Evolutionary conservation across 2,888 invertebrate species (phyloP), one percentile per base, ranked within the genome.

Genomic region (Drosophila testacea): DNA sequence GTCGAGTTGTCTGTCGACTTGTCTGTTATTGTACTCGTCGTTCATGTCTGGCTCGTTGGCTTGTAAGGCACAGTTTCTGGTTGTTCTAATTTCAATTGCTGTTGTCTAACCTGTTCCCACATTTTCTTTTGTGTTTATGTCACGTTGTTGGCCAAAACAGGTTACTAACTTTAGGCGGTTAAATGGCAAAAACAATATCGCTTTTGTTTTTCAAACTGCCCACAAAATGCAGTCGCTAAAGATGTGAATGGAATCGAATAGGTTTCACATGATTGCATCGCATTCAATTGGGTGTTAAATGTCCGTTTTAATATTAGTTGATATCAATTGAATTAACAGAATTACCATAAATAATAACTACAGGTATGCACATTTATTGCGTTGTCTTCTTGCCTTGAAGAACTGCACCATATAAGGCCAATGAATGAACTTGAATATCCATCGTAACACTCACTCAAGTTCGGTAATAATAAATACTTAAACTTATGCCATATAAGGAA

Each of bases 1-100:
- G 76, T 47, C 76, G 72, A 50, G 41, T 62, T 74, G 44, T 61
- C 41, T 59, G 38, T 60, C 36, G n/a, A 7, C 6, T 6, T 44
- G 27, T 44, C 38, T 62, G 38, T 59, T 61, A 36, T 63, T 56
- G 61, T 55, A 22, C 10, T 52, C 22, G 46, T 32, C 13, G 34
- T 34, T 60, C 11, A 28, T 64, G 59, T 44, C 42, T 67, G 39
- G 41, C 36, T 74, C 69, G 66, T 27, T 22, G 50, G 50, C 54
- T 61, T 46, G 79, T 75, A 78, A 70, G 74, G 82, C 80, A 87
- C 88, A 74, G 89, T 84, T 82, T 76, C 47, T 48, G 73, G 61
- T 77, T 88, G 85, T 86, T 86, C 89, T 85, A 85, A 88, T 85
- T 85, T 64, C 88, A 72, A 80, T 84, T 73, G 76, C 56, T 68